Evolutionary conservation across 1,140 invertebrate species (phyloP).

Genomic region (Atta texana): DNA sequence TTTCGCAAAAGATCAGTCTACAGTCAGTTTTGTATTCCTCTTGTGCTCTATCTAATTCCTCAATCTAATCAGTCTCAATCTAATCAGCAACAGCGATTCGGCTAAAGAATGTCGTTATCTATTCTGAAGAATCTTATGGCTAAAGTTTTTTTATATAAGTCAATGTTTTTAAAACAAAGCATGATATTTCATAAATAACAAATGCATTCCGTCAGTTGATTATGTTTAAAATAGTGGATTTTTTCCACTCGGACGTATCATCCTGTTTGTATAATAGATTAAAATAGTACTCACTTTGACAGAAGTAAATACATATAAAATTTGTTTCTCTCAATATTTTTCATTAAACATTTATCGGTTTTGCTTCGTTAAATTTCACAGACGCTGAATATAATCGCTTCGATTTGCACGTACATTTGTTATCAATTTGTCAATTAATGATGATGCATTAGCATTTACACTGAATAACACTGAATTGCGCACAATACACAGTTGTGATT

Average conservation of each 20-base stretch:
- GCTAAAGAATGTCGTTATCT: not conserved
- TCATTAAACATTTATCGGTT: conserved; percentile 26
- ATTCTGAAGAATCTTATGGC: not conserved
- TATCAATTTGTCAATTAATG: conserved; percentile 16
- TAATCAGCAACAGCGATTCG: conserved; percentile 17
- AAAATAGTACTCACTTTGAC: not conserved
- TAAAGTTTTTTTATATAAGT: not conserved
- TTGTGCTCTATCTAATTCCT: not conserved
- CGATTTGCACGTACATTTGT: conserved; percentile 2
- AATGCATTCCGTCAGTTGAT: not conserved
- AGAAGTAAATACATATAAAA: not conserved
- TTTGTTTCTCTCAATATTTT: not conserved
- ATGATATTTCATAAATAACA: not conserved
- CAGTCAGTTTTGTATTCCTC: conserved; percentile 46
- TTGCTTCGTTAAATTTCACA: conserved; percentile 22
- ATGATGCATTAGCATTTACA: conserved; percentile 4
- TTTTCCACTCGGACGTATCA: not conserved
- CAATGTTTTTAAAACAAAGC: not conserved
- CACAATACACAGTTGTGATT: conserved; percentile 17
- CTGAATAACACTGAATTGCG: not conserved
- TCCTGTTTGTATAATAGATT: not conserved
- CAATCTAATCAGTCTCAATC: not conserved
- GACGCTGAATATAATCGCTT: conserved; percentile 22
- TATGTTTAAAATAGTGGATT: not conserved
- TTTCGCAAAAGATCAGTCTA: conserved; percentile 63